phyloP scores from a whole-genome alignment of 2,888 invertebrate species.

The Scaptodrosophila latifasciaeformis region DNA sequence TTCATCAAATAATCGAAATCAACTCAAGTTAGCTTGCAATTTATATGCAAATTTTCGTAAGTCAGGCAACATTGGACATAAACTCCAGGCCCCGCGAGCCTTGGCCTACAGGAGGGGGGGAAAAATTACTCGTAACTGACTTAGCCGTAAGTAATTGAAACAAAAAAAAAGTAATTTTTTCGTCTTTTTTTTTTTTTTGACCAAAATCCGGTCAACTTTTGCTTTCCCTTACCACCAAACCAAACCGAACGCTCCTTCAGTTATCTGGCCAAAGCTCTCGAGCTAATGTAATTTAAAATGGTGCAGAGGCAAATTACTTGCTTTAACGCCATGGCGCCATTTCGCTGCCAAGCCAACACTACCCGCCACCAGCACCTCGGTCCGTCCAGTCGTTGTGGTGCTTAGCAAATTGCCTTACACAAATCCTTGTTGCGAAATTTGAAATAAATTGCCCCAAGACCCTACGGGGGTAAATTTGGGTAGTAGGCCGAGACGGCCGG shows the following conservation, averaged over 20 bases:
- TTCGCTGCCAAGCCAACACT: too few relatives aligned
- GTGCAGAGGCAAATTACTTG: constrained; percentile 64
- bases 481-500: too few relatives aligned
- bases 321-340: neutral
- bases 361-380: too few relatives aligned
- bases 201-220: too few relatives aligned
- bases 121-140: neutral
- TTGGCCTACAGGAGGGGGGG: too few relatives aligned
- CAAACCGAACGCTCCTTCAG: constrained; percentile 18
- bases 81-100: constrained; percentile 35
- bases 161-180: constrained; percentile 33
- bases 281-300: constrained; percentile 64
- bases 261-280: neutral
- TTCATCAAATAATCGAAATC: constrained; percentile 65
- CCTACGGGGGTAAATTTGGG: too few relatives aligned
- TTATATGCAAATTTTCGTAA: constrained; percentile 63
- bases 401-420: constrained; percentile 51
- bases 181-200: too few relatives aligned
- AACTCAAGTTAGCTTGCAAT: constrained; percentile 52
- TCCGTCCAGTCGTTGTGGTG: neutral
- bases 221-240: too few relatives aligned
- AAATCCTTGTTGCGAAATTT: too few relatives aligned
- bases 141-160: constrained; percentile 53
- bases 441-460: too few relatives aligned
- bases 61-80: constrained; percentile 10